phyloP scores from a whole-genome alignment of 1,140 invertebrate genomes.

The Macrostomum lignano region DNA sequence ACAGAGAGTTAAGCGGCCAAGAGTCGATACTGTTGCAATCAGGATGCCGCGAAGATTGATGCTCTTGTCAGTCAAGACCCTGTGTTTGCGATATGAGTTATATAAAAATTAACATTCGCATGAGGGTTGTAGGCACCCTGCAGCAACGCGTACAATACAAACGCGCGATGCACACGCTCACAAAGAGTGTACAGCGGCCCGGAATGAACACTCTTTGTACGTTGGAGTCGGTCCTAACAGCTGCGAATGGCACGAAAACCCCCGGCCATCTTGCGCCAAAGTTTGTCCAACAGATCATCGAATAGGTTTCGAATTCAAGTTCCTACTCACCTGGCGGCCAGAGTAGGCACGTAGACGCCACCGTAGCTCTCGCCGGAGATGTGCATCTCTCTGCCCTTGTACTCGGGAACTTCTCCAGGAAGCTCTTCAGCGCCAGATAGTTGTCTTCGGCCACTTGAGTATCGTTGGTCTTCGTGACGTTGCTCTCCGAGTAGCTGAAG shows the following conservation, averaged over 20 bases:
- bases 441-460: slow-evolving; percentile 24
- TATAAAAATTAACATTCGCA: too few relatives aligned
- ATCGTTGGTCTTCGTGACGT: slow-evolving; percentile 30
- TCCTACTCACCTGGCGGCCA: slow-evolving; percentile 17
- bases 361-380: slow-evolving; percentile 30
- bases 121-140: too few relatives aligned
- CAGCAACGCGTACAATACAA: too few relatives aligned
- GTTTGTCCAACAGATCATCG: too few relatives aligned
- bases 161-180: too few relatives aligned
- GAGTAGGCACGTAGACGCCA: slow-evolving; percentile 24
- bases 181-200: too few relatives aligned
- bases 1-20: slow-evolving; percentile 24
- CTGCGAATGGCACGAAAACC: too few relatives aligned
- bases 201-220: too few relatives aligned
- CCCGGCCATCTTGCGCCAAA: too few relatives aligned
- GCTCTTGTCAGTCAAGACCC: too few relatives aligned
- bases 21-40: slow-evolving; percentile 30
- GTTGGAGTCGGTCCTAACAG: too few relatives aligned
- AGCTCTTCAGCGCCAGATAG: slow-evolving; percentile 16
- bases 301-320: too few relatives aligned
- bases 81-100: not conserved
- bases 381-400: slow-evolving; percentile 18
- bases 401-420: slow-evolving; percentile 25
- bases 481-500: slow-evolving; percentile 31
- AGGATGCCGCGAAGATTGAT: slow-evolving; percentile 24